phyloP scores from a whole-genome alignment of 2,113 vertebrate species.

The Ramphastos sulfuratus region DNA sequence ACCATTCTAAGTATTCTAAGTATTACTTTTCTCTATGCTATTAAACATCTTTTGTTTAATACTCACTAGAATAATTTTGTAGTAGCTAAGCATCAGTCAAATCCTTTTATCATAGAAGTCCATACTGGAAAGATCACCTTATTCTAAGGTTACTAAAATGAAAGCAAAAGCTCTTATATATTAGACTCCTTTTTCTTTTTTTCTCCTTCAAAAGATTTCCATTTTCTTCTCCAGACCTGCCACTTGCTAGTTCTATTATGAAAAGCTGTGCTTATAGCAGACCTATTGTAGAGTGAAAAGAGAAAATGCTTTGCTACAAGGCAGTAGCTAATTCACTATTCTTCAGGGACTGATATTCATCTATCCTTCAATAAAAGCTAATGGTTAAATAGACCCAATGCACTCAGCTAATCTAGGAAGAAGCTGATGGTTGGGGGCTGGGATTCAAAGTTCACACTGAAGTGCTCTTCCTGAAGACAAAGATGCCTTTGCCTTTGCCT shows the following conservation, averaged over 20 bases:
- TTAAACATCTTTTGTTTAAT: conserved; percentile 12
- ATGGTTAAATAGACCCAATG: conserved; percentile 73
- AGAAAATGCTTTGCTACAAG: conserved; percentile 73
- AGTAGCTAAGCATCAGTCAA: background rate
- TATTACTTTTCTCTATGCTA: background rate
- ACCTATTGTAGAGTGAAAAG: conserved; percentile 65
- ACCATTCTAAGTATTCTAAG: too few species aligned
- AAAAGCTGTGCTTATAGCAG: conserved; percentile 68
- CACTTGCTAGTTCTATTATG: conserved; percentile 56
- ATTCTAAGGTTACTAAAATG: conserved; percentile 43
- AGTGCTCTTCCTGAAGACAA: conserved; percentile 54
- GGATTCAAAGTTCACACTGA: conserved; percentile 63
- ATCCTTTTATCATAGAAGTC: conserved; percentile 26
- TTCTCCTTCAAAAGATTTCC: conserved; percentile 44
- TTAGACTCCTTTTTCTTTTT: conserved; percentile 3
- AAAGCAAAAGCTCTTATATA: conserved; percentile 27
- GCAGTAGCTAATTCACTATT: conserved; percentile 75
- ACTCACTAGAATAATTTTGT: conserved; percentile 6
- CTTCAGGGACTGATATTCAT: conserved; percentile 74
- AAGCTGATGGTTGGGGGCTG: conserved; percentile 63
- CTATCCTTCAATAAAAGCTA: conserved; percentile 77
- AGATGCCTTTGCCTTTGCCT: conserved; percentile 53
- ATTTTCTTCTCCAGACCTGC: conserved; percentile 60
- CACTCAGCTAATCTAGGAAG: conserved; percentile 76
- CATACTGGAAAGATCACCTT: conserved; percentile 45